A percentile compares a stretch with the other conserved stretches of the same genome.
Conservation (phyloP, 2,797 vertebrate genomes). For the Emydoidea blandingii region DNA sequence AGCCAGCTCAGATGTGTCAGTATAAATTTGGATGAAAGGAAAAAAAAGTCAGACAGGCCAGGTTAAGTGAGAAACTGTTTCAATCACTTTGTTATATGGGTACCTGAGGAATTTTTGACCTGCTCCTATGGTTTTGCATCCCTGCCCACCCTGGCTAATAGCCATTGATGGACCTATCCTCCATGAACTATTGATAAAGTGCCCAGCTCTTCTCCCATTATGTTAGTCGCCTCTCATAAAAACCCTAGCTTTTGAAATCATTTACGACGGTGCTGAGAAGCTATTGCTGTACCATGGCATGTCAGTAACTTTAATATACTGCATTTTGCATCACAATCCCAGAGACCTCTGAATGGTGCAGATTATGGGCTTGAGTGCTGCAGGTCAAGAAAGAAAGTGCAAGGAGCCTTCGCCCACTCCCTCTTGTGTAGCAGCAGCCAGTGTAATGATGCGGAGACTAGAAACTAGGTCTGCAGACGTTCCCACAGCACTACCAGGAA, state of each 20-base stretch:
- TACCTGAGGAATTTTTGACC: slow-evolving; percentile 4
- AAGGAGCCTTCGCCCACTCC: not conserved
- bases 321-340: not conserved
- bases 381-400: not conserved
- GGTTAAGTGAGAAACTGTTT: slow-evolving; percentile 2
- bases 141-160: too few relatives aligned
- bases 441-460: not conserved
- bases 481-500: not conserved
- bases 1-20: slow-evolving; percentile 8
- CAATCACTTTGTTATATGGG: slow-evolving; percentile 16
- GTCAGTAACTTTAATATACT: not conserved
- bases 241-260: not conserved
- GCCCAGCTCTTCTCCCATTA: not conserved
- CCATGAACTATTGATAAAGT: not conserved
- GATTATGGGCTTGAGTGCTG: not conserved
- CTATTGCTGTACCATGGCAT: not conserved
- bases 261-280: not conserved
- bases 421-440: not conserved
- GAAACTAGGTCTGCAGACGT: not conserved
- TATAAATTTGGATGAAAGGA: slow-evolving; percentile 44
- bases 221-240: not conserved
- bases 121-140: not conserved
- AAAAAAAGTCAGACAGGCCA: not conserved
- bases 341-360: not conserved
- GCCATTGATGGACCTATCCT: too few relatives aligned